Evolutionary conservation across 2,113 vertebrate species (phyloP).

Genomic region (Zosterops pallidus): DNA sequence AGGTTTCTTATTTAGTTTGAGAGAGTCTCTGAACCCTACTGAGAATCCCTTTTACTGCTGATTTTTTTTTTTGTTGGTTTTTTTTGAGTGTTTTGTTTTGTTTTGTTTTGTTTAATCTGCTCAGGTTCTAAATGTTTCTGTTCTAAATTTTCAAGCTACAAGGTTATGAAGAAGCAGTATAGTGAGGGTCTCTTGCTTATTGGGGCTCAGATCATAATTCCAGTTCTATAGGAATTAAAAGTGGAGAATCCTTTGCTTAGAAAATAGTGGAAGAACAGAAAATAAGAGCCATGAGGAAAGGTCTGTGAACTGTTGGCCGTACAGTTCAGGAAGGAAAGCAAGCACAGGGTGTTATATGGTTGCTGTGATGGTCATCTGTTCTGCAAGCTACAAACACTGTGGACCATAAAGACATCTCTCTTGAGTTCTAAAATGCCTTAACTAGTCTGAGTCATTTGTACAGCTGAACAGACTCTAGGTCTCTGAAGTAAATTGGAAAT

Average conservation of each 20-base stretch:
- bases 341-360: neutral
- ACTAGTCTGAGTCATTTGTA: slow-evolving; percentile 27
- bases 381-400: neutral
- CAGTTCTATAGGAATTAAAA: neutral
- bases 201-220: neutral
- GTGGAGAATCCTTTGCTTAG: neutral
- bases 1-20: neutral
- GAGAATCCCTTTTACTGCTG: neutral
- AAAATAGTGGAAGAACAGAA: neutral
- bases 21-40: neutral
- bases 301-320: neutral
- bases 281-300: neutral
- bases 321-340: neutral
- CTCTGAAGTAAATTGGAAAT: slow-evolving; percentile 52
- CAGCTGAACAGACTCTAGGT: neutral
- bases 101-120: neutral
- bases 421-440: neutral
- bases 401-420: neutral
- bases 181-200: neutral
- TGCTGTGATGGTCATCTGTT: neutral
- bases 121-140: neutral
- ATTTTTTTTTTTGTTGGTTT: neutral
- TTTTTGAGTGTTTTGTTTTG: too few species aligned
- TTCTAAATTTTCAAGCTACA: neutral
- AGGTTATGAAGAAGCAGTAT: neutral